Percentiles rank a stretch among this genome's conserved stretches.
Evolutionary conservation across 2,888 invertebrate species (phyloP).

Genomic region (Luperina testacea): DNA sequence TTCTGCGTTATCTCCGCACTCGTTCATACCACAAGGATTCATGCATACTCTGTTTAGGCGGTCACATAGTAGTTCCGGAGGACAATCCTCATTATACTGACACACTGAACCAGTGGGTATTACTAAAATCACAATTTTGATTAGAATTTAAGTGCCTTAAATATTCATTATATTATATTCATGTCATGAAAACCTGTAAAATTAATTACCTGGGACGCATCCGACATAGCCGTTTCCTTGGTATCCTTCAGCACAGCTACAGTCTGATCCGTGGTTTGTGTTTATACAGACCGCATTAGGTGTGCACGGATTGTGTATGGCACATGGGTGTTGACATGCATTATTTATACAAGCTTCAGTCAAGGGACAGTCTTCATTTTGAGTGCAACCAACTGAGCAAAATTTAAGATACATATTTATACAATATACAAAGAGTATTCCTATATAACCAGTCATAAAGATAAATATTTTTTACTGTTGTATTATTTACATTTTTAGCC

Average conservation of each 20-base stretch:
- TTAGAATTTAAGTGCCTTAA: slow-evolving; percentile 13
- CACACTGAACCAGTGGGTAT: slow-evolving; percentile 90
- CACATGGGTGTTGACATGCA: slow-evolving; percentile 96
- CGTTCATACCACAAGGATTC: slow-evolving; percentile 94
- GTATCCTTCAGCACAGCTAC: slow-evolving; percentile 95
- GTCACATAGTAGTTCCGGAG: slow-evolving; percentile 95
- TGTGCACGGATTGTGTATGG: slow-evolving; percentile 95
- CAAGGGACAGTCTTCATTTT: slow-evolving; percentile 95
- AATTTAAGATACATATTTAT: slow-evolving; percentile 77
- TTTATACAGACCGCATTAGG: slow-evolving; percentile 96
- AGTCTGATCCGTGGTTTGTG: slow-evolving; percentile 96
- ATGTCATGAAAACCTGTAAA: neutral
- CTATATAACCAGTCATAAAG: slow-evolving; percentile 16
- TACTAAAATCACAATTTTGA: slow-evolving; percentile 75
- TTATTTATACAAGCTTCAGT: slow-evolving; percentile 96
- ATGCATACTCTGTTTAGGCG: slow-evolving; percentile 95
- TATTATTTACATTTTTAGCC: slow-evolving; percentile 43
- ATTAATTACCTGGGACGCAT: slow-evolving; percentile 93
- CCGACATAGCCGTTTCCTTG: slow-evolving; percentile 96
- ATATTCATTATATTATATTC: neutral
- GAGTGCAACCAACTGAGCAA: slow-evolving; percentile 95
- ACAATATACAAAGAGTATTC: slow-evolving; percentile 66
- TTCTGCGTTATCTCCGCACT: slow-evolving; percentile 95
- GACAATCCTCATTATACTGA: slow-evolving; percentile 97
- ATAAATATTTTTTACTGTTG: neutral